Evolutionary conservation across 2,888 invertebrate species (phyloP).

Genomic region (Eristalis arbustorum): DNA sequence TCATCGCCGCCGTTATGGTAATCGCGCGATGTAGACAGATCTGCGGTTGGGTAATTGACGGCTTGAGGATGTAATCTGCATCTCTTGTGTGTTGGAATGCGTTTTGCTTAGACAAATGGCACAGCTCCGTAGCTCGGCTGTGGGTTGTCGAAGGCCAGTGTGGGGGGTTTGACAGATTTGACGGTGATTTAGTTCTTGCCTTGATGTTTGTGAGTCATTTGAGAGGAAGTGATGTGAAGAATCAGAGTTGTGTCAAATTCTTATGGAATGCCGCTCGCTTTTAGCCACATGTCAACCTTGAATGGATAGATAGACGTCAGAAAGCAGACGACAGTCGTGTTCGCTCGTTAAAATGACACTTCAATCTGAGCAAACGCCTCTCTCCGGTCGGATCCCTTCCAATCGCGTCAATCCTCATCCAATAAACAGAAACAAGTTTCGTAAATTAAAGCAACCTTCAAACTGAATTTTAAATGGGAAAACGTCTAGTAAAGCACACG

Average conservation of each 20-base stretch:
- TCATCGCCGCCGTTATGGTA: slow-evolving; percentile 28
- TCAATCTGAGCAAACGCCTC: not conserved
- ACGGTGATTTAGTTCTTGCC: not conserved
- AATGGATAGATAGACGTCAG: too few species aligned
- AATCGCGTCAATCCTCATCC: not conserved
- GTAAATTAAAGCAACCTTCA: not conserved
- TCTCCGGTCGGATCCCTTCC: not conserved
- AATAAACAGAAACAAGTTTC: not conserved
- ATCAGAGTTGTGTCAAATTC: too few species aligned
- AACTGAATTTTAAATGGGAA: not conserved
- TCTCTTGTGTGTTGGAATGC: not conserved
- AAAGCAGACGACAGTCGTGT: not conserved
- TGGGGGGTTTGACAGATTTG: not conserved
- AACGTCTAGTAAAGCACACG: not conserved
- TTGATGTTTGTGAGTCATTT: not conserved
- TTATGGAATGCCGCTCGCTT: too few species aligned
- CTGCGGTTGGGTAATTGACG: slow-evolving; percentile 56
- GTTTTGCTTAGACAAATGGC: not conserved
- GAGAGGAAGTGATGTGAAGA: too few species aligned
- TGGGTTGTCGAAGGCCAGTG: not conserved
- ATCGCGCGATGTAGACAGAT: slow-evolving; percentile 37
- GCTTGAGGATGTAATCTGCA: slow-evolving; percentile 60
- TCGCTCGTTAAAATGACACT: not conserved
- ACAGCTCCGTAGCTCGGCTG: not conserved
- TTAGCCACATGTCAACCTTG: too few species aligned